These are phyloP conservation scores for Ctenomys sociabilis DNA, from an alignment of 2,113 vertebrate genomes.

Conservation along the genomic window DNA sequence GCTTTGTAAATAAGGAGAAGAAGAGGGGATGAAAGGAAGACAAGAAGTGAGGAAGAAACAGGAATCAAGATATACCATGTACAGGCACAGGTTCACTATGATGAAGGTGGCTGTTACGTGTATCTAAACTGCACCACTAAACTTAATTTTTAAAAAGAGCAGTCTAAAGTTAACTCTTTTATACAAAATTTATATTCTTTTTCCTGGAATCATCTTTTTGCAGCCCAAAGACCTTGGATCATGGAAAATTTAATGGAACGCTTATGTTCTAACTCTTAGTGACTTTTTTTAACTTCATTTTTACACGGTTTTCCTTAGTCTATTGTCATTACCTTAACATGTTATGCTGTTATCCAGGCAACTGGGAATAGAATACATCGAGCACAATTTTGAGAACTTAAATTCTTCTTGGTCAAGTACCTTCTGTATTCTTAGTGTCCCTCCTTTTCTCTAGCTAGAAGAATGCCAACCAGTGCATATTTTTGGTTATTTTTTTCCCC, in stretches of 20 bases:
- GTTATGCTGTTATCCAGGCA: not conserved
- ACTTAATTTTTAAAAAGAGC: not conserved
- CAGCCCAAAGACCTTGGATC: not conserved
- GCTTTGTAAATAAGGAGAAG: too few relatives aligned
- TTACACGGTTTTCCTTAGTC: not conserved
- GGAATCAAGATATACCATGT: too few relatives aligned
- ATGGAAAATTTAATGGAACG: not conserved
- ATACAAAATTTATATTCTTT: not conserved
- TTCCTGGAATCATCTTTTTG: not conserved
- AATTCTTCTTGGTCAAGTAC: not conserved
- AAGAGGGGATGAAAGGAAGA: not conserved
- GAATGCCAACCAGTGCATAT: not conserved
- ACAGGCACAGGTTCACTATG: too few relatives aligned
- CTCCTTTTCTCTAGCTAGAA: not conserved
- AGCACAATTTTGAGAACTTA: not conserved
- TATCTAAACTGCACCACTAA: not conserved
- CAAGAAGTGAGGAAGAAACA: not conserved
- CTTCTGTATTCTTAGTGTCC: not conserved
- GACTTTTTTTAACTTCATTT: slow-evolving; percentile 19
- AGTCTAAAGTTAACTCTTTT: not conserved
- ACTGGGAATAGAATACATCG: not conserved
- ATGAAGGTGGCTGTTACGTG: not conserved
- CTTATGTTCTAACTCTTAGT: not conserved
- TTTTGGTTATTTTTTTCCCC: not conserved
- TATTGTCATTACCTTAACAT: slow-evolving; percentile 28